A percentile compares a stretch with the other conserved stretches of the same genome.
Evolutionary conservation across 2,797 vertebrate species (phyloP).

Genomic region (Spinus olivaceus): DNA sequence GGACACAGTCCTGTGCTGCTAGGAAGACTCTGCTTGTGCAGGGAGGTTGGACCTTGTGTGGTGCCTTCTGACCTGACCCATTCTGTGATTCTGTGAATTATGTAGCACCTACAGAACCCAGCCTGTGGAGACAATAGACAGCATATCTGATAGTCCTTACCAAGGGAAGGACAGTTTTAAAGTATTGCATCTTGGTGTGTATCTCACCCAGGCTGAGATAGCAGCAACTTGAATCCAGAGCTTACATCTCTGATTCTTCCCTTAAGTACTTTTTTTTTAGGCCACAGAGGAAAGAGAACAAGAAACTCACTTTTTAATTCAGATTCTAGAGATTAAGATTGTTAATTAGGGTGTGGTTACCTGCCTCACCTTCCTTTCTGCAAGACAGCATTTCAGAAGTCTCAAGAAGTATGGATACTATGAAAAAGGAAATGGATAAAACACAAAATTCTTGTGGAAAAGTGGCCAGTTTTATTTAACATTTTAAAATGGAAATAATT

Average conservation of each 20-base stretch:
- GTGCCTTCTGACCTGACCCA: neutral
- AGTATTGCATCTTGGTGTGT: neutral
- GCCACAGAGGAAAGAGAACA: neutral
- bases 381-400: neutral
- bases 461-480: neutral
- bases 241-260: neutral
- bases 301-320: neutral
- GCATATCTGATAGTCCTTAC: neutral
- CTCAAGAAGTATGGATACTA: neutral
- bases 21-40: neutral
- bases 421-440: neutral
- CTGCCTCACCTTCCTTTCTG: neutral
- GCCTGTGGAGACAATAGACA: neutral
- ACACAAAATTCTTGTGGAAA: neutral
- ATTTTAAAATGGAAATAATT: neutral
- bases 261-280: neutral
- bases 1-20: neutral
- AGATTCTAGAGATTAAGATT: neutral
- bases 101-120: neutral
- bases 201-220: neutral
- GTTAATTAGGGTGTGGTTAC: neutral
- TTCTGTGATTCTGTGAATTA: neutral
- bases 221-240: neutral
- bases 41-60: no score
- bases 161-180: neutral